Evolutionary conservation across 2,797 vertebrate genomes (phyloP), one percentile per base, ranked within the genome.

Genomic region (Oreortyx pictus): DNA sequence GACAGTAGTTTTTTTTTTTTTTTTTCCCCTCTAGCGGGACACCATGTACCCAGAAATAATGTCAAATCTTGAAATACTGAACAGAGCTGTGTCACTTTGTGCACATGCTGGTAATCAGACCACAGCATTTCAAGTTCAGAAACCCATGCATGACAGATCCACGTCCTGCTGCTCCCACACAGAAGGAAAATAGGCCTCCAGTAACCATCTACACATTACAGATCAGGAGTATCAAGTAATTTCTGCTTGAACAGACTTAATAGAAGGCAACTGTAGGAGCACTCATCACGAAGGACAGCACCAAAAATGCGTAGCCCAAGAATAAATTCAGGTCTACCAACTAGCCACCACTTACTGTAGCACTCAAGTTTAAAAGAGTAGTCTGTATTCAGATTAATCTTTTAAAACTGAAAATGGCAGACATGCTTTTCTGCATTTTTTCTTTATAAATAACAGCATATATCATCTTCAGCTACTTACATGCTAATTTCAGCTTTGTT

Each of bases 51-150:
- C 27, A 41, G 71, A 7, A 46, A 22, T 7, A n/a, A 24, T 4
- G 44, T 65, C 39, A 65, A 33, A 52, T n/a, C 24, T 37, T 65
- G 5, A 71, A 85, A 25, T 7, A 15, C 23, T 43, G 41, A 44
- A 62, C 24, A 43, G 46, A 54, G 25, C 29, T 37, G 27, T 54
- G 35, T 46, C 22, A 14, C 22, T 71, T 71, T 41, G 49, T 50
- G 49, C 1, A 0, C 1, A 5, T 16, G 11, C 41, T 81, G 19
- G 29, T 18, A 46, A 61, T n/a, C 1, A 0, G 41, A 64, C 16
- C 24, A 29, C 22, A 24, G 22, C 3, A 10, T 57, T 52, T 60
- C 29, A 16, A 78, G 24, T 59, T 59, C 35, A n/a, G 31, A 88
- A 43, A 7, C 19, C 13, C 8, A 7, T 2, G 1, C 2, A 29